A percentile compares a stretch with the other conserved stretches of the same genome.
phyloP scores from a whole-genome alignment of 2,797 vertebrate genomes.

The Pseudochirops cupreus region DNA sequence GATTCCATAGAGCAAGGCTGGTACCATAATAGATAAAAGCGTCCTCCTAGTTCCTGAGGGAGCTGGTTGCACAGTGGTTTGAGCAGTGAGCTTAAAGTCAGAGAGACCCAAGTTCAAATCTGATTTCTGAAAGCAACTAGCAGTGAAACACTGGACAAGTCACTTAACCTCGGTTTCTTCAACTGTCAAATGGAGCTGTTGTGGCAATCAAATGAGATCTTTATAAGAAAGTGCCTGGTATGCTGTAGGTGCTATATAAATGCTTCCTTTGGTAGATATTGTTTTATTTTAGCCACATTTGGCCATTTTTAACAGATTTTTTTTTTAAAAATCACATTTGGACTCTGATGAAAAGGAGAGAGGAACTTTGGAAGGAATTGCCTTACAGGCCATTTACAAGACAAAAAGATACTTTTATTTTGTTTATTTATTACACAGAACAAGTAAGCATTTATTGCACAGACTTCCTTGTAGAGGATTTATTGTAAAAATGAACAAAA shows the following conservation, averaged over 20 bases:
- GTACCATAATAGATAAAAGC: neutral
- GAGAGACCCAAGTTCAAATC: too few species aligned
- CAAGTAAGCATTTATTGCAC: neutral
- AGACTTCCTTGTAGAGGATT: neutral
- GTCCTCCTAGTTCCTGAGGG: neutral
- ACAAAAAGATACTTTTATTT: neutral
- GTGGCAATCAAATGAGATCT: neutral
- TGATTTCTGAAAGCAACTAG: too few species aligned
- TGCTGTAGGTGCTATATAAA: neutral
- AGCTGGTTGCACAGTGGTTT: neutral
- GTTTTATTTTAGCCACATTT: neutral
- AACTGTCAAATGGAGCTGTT: neutral
- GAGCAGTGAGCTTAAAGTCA: too few species aligned
- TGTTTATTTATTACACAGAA: neutral
- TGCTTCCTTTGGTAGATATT: neutral
- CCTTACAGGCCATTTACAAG: neutral
- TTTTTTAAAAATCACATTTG: neutral
- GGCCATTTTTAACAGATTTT: neutral
- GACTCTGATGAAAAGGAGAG: neutral
- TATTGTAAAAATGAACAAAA: neutral
- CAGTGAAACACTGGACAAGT: neutral
- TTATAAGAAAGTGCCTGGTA: neutral
- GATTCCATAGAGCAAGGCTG: neutral
- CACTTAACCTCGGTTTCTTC: neutral
- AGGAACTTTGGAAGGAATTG: neutral